A percentile compares a stretch with the other conserved stretches of the same genome.
These are phyloP conservation scores for Chelidonichthys spinosus DNA, from an alignment of 2,797 vertebrate species.

Conservation along the genomic window DNA sequence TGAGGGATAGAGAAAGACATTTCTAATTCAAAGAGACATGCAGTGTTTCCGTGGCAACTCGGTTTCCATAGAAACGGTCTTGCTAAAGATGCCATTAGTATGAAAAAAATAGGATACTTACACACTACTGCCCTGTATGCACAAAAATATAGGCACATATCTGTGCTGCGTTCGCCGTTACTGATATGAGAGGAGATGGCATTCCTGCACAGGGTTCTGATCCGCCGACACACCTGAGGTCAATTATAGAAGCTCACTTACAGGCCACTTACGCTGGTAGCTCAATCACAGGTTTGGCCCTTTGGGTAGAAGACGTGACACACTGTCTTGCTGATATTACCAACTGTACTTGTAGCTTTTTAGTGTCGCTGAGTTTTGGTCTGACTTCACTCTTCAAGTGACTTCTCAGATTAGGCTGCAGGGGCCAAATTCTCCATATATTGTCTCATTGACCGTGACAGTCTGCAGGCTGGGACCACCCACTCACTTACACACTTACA, in stretches of 20 bases:
- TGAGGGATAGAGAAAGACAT: constrained; percentile 84
- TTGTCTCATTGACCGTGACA: constrained; percentile 57
- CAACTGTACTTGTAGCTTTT: constrained; percentile 31
- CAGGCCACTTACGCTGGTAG: constrained; percentile 50
- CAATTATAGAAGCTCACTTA: constrained; percentile 54
- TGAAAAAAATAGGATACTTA: constrained; percentile 80
- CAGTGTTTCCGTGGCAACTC: constrained; percentile 94
- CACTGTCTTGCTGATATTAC: constrained; percentile 47
- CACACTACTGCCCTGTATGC: constrained; percentile 68
- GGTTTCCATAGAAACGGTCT: constrained; percentile 87
- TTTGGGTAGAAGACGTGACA: constrained; percentile 48
- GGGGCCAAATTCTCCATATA: constrained; percentile 50
- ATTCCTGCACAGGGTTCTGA: constrained; percentile 19
- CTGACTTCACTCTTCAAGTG: constrained; percentile 35
- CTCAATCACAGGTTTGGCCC: constrained; percentile 57
- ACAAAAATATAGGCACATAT: constrained; percentile 64
- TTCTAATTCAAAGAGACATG: constrained; percentile 96
- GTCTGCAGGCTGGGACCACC: constrained; percentile 47
- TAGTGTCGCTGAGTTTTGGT: constrained; percentile 33
- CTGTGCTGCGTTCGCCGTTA: constrained; percentile 4
- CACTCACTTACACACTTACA: constrained; percentile 41
- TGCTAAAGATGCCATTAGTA: constrained; percentile 88
- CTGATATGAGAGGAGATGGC: background rate
- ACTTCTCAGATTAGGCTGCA: constrained; percentile 45
- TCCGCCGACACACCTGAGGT: constrained; percentile 63